These are phyloP conservation scores for Irena cyanogastra DNA, from an alignment of 2,113 vertebrate species.

Conservation along the genomic window DNA sequence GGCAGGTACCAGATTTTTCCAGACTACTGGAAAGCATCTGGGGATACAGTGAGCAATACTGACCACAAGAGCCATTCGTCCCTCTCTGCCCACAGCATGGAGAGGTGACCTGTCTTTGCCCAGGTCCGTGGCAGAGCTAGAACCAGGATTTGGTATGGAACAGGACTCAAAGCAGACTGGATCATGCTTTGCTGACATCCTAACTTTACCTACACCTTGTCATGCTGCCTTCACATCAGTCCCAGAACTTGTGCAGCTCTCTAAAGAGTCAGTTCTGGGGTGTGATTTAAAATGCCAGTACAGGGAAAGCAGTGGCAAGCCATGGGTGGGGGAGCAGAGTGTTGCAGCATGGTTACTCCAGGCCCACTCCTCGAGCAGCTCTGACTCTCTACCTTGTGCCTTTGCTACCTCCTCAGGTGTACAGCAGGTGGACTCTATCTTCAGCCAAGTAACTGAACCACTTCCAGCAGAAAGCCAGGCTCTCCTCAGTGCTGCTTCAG, in stretches of 20 bases:
- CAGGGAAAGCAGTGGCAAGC: not conserved
- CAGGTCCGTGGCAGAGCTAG: not conserved
- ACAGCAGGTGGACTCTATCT: not conserved
- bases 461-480: conserved; percentile 15
- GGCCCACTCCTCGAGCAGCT: not conserved
- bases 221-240: not conserved
- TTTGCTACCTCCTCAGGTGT: not conserved
- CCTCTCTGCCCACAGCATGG: not conserved
- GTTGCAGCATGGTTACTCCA: not conserved
- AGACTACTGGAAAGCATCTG: not conserved
- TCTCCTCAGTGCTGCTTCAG: not conserved
- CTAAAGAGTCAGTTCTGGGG: not conserved
- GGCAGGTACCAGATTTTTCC: not conserved
- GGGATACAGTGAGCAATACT: not conserved
- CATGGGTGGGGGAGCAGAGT: not conserved
- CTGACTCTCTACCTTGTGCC: not conserved
- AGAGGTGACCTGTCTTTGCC: not conserved
- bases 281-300: not conserved
- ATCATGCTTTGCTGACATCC: not conserved
- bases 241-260: not conserved
- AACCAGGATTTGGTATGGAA: not conserved
- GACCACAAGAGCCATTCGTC: not conserved
- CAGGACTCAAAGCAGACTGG: not conserved
- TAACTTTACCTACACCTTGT: rapidly evolving
- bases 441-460: not conserved